These are phyloP conservation scores for Lasioglossum vierecki DNA, from an alignment of 2,888 invertebrate genomes.

Conservation along the genomic window DNA sequence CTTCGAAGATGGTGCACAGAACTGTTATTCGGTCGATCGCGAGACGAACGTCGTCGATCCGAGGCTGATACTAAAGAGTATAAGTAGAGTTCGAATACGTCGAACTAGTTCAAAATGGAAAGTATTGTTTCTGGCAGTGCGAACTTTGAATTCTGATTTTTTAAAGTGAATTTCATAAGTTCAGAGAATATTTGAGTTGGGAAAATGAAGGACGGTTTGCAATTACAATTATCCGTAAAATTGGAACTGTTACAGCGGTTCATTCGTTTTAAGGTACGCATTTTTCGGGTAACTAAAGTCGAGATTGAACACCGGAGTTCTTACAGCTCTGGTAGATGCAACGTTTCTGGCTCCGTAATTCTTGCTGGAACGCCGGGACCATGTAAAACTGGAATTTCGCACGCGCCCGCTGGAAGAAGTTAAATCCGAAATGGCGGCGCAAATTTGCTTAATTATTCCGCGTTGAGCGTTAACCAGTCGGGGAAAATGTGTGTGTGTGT, in stretches of 20 bases:
- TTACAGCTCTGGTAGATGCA: not conserved
- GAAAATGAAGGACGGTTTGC: not conserved
- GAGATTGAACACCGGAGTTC: not conserved
- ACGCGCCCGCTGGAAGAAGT: constrained; percentile 26
- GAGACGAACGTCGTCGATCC: constrained; percentile 1
- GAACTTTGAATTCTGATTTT: not conserved
- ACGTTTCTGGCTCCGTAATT: constrained; percentile 19
- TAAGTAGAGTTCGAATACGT: not conserved
- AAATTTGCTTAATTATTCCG: constrained; percentile 75
- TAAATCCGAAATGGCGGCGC: constrained; percentile 65
- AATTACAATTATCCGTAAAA: not conserved
- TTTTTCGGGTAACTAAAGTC: not conserved
- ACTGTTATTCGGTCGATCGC: not conserved
- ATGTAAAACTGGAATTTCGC: constrained; percentile 19
- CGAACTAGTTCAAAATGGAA: not conserved
- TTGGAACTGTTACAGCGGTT: not conserved
- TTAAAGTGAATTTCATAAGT: not conserved
- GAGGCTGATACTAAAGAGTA: not conserved
- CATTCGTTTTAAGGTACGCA: not conserved
- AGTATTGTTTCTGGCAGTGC: not conserved
- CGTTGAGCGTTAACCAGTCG: constrained; percentile 64
- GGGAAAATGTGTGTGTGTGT: constrained; percentile 41
- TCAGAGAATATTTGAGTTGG: not conserved
- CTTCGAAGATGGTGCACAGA: not conserved
- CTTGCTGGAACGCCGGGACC: constrained; percentile 20